Base-by-base conservation (phyloP, 2,797 vertebrate genomes). In the Rhodeus uyekii region DNA sequence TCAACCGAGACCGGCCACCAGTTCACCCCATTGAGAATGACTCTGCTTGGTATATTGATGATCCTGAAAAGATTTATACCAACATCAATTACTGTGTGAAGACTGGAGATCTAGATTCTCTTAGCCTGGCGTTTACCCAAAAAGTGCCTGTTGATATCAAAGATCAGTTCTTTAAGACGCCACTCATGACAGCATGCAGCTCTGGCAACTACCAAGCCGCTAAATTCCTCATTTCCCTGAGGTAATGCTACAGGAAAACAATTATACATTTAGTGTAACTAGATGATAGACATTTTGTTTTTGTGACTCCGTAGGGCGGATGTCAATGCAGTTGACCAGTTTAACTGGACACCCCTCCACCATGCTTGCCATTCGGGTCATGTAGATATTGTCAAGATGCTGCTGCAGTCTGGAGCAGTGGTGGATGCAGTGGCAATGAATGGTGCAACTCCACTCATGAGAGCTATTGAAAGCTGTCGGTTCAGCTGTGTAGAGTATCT, bases 271-370 rank as follows among this genome's bases (percentile, higher is more conserved):
- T 65, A n/a, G 34, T 55, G 46, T 71, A 18, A 34, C 16, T 12
- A 19, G 4, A 82, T 29, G 29, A 22, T 61, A 50, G 61, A 29
- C 48, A 61, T 42, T 80, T 75, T 27, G 13, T 71, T 5, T 46
- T 2, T 81, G 32, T 65, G 53, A 14, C 34, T 72, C 5, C 39
- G 4, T 61, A 89, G 89, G 80, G 96, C 96, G 13, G 89, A 94
- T 1, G 92, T 96, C 69, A 95, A 96, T 0, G 86, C 93, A n/a
- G 91, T 89, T n/a, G 96, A 96, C 86, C 96, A 96, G 88, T 96
- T 96, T 88, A 84, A 93, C 84, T 96, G 96, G 96, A 96, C 94
- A 10, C 93, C 96, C 0, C 94, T 97, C 53, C 96, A 97, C 60
- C 95, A 96, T 1, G 96, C 96, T 0, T 96, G 95, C 89, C 94